Evolutionary conservation across 2,888 invertebrate genomes (phyloP).

Genomic region (Andrena trimmerana): DNA sequence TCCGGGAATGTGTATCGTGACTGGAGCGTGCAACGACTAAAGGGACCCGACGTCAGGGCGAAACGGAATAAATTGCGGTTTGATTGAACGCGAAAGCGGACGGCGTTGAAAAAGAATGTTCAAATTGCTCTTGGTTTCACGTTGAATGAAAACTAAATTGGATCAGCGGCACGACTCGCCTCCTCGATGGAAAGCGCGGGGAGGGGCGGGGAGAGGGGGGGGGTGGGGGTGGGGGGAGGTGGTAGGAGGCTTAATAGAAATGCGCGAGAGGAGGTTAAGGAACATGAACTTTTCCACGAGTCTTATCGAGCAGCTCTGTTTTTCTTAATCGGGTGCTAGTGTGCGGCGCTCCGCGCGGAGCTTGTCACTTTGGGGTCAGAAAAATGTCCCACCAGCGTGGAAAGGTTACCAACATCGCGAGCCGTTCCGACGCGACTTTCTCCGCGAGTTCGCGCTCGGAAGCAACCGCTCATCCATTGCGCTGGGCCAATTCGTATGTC

Average conservation of each 20-base stretch:
- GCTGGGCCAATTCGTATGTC: no score
- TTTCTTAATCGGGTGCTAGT: slow-evolving; percentile 50
- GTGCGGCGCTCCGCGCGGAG: slow-evolving; percentile 25
- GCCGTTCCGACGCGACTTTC: no score
- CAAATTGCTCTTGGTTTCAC: slow-evolving; percentile 44
- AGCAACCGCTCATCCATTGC: not conserved
- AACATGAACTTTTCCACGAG: slow-evolving; percentile 58
- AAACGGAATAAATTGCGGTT: slow-evolving; percentile 46
- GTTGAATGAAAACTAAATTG: slow-evolving; percentile 58
- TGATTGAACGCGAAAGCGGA: slow-evolving; percentile 45
- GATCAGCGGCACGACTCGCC: slow-evolving; percentile 24
- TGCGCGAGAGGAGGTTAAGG: slow-evolving; percentile 50
- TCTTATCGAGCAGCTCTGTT: slow-evolving; percentile 43
- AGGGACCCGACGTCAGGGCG: not conserved
- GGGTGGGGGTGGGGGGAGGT: not conserved
- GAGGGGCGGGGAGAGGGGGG: no score
- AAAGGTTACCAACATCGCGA: slow-evolving; percentile 34
- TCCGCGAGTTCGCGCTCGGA: no score
- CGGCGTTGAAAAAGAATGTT: slow-evolving; percentile 42
- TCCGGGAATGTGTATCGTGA: no score
- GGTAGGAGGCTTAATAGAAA: slow-evolving; percentile 41
- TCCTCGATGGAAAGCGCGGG: no score
- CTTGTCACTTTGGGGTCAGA: slow-evolving; percentile 54
- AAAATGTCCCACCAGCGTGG: slow-evolving; percentile 40
- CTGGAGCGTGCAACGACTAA: not conserved